Conservation (phyloP, 2,113 vertebrate genomes). For the Alexandromys fortis region DNA sequence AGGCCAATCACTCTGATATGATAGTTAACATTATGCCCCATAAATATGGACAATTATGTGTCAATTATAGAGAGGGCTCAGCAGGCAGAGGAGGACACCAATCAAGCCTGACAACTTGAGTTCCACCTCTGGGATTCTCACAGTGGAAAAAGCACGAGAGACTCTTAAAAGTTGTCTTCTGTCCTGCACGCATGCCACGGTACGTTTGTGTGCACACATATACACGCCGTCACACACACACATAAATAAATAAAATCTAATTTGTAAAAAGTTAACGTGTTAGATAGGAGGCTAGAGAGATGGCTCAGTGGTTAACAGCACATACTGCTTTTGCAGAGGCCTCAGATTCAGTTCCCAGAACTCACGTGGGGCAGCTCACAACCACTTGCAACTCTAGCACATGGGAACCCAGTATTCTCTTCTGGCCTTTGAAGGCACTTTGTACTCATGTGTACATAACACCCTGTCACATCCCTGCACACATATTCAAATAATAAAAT, state of each 20-base stretch:
- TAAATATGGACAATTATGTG: background rate
- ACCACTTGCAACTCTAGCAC: background rate
- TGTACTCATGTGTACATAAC: too few relatives aligned
- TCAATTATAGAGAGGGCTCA: background rate
- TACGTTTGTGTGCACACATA: too few relatives aligned
- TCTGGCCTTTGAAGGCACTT: background rate
- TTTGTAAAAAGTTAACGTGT: background rate
- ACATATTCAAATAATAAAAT: background rate
- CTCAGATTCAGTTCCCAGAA: background rate
- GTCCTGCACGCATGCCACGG: background rate
- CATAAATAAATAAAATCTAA: background rate
- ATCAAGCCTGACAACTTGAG: background rate
- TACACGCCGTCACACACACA: fast-evolving
- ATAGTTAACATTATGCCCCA: background rate
- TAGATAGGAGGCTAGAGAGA: background rate
- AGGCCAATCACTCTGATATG: background rate
- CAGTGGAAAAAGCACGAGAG: background rate
- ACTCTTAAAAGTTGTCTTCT: background rate
- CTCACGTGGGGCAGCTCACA: background rate
- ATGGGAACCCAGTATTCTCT: too few relatives aligned
- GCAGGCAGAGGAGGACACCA: background rate
- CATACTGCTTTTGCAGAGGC: background rate
- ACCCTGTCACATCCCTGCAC: background rate
- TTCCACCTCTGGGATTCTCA: background rate
- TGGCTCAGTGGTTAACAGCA: too few relatives aligned